Percentiles rank a stretch among this genome's conserved stretches.
These are phyloP conservation scores for Odontomachus brunneus DNA, from an alignment of 1,140 invertebrate genomes.

Conservation along the genomic window DNA sequence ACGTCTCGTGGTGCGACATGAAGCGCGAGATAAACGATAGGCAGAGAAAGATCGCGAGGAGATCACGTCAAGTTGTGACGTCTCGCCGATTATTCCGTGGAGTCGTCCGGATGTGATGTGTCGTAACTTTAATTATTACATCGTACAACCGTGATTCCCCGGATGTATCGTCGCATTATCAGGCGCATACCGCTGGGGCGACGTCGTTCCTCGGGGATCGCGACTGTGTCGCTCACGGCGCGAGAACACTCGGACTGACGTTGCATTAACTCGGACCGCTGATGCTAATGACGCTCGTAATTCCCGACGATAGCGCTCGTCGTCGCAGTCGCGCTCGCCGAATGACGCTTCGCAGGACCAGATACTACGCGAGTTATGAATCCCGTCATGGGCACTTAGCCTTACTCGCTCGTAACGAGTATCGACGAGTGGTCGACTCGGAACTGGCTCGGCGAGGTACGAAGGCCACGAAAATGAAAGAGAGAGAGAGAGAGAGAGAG, in stretches of 20 bases:
- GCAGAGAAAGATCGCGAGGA: background rate
- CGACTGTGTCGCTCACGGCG: conserved; percentile 51
- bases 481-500: conserved; percentile 21
- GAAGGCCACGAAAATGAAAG: conserved; percentile 2
- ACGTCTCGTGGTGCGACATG: background rate
- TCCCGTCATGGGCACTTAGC: conserved; percentile 62
- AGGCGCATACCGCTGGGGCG: background rate
- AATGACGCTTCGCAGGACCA: conserved; percentile 55
- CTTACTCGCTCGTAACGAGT: conserved; percentile 9
- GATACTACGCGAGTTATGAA: conserved; percentile 74
- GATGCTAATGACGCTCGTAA: conserved; percentile 79
- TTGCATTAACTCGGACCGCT: conserved; percentile 54
- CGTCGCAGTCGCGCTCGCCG: conserved; percentile 49
- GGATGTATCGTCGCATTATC: background rate
- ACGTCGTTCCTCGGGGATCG: background rate
- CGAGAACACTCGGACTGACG: conserved; percentile 34
- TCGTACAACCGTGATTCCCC: background rate
- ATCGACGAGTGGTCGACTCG: conserved; percentile 15
- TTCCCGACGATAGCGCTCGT: conserved; percentile 70
- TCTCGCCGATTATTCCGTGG: conserved; percentile 5
- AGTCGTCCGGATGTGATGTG: no score
- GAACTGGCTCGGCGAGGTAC: background rate
- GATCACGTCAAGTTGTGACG: background rate
- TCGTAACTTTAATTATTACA: conserved; percentile 2
- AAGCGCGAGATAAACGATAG: background rate